Base-by-base conservation (phyloP, 2,113 vertebrate species). In the Pyrgilauda ruficollis region DNA sequence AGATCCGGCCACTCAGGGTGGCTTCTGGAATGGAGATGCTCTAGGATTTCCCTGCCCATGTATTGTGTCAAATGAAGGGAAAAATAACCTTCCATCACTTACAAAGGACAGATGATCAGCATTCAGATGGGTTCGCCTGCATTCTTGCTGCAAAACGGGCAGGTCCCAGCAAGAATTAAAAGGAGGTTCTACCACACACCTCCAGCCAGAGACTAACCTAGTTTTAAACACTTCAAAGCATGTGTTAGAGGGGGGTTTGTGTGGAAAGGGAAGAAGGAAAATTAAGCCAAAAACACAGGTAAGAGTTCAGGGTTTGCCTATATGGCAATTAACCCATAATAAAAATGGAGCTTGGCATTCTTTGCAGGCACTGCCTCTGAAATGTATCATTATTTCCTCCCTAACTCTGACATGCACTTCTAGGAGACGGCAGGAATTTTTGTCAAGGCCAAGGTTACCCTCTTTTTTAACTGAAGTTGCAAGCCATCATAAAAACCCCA, bases 91-190 rank as follows among this genome's bases (percentile, higher is more conserved):
- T 80, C 79, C 68, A 69, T 70, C 66, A 85, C 66, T 85, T 41
- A 73, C 83, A 84, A 77, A 92, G 76, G 72, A 67, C 75, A 89
- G 86, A 86, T 78, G 93, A 96, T 90, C 94, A 93, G 86, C 93
- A 68, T 75, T 93, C 89, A 64, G 83, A 93, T 95, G 93, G 89
- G 90, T 78, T 89, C 1, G 93, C 89, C 95, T 93, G 96, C 95
- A 97, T 97, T 97, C 96, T 95, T 97, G 94, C 96, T 94, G 94
- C 96, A 93, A 84, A 96, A 94, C 61, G 86, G 96, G 96, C 96
- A 97, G 96, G 96, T 94, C 96, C 91, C 94, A 90, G 96, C 96
- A 97, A 94, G 96, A 97, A 92, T 68, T 90, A 78, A 90, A 94
- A 97, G 80, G 95, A 97, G 94, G 96, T 93, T 96, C 89, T 93